phyloP scores from a whole-genome alignment of 2,888 invertebrate species.

The Limulus polyphemus region DNA sequence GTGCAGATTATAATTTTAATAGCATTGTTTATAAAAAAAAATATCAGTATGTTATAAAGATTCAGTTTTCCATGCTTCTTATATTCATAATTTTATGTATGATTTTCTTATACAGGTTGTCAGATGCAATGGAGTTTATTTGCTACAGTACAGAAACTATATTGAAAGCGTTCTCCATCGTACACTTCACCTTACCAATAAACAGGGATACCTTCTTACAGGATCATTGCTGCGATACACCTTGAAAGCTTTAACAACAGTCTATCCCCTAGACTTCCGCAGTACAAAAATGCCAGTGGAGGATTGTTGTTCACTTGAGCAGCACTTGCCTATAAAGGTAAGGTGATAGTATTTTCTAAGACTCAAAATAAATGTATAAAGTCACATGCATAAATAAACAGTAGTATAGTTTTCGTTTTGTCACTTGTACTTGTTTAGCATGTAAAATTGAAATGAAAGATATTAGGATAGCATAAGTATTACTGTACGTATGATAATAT shows the following conservation, averaged over 20 bases:
- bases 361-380: too few species aligned
- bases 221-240: constrained; percentile 49
- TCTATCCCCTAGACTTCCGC: constrained; percentile 50
- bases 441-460: too few species aligned
- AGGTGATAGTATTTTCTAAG: too few species aligned
- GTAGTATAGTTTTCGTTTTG: too few species aligned
- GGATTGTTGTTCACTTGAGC: constrained; percentile 44
- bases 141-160: constrained; percentile 52
- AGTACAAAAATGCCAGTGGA: constrained; percentile 50
- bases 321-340: constrained; percentile 55
- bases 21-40: background rate
- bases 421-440: too few species aligned
- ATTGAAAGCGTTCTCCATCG: constrained; percentile 49
- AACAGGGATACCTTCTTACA: constrained; percentile 51
- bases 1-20: too few species aligned
- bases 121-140: constrained; percentile 50
- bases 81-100: constrained; percentile 1
- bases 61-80: constrained; percentile 20
- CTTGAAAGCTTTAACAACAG: constrained; percentile 46
- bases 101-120: constrained; percentile 42
- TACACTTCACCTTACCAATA: constrained; percentile 54
- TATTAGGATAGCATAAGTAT: too few species aligned
- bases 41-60: constrained; percentile 9
- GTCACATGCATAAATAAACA: too few species aligned
- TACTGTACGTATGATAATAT: too few species aligned